phyloP scores from a whole-genome alignment of 1,140 invertebrate genomes.

The Manduca sexta region DNA sequence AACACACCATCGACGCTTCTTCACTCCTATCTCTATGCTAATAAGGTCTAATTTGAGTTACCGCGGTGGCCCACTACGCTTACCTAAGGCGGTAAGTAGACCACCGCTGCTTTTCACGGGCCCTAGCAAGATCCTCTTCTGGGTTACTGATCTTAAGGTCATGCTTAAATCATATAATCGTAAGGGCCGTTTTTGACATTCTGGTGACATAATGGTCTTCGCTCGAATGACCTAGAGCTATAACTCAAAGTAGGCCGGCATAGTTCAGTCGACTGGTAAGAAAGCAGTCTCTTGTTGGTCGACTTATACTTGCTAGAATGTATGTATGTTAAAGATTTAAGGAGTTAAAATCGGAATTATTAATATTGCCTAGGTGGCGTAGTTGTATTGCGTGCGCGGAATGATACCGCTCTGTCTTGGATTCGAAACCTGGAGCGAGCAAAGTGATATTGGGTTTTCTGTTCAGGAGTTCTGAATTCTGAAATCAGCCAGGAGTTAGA shows the following conservation, averaged over 20 bases:
- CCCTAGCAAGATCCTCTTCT: slow-evolving; percentile 47
- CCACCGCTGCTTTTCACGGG: slow-evolving; percentile 55
- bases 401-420: neutral
- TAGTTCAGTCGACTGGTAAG: too few species aligned
- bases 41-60: slow-evolving; percentile 24
- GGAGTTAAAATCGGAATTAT: too few species aligned
- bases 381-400: neutral
- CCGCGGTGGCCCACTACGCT: neutral
- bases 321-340: too few species aligned
- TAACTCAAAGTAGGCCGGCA: too few species aligned
- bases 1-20: slow-evolving; percentile 40
- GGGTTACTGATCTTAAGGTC: slow-evolving; percentile 28
- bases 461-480: neutral
- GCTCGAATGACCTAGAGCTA: too few species aligned
- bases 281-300: too few species aligned
- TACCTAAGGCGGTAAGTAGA: slow-evolving; percentile 44
- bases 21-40: slow-evolving; percentile 3
- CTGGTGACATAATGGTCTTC: too few species aligned
- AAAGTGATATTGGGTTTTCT: neutral
- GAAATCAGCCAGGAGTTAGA: too few species aligned
- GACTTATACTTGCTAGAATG: too few species aligned
- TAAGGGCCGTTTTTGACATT: too few species aligned
- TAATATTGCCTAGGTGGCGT: neutral
- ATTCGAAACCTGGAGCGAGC: neutral
- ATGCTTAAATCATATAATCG: neutral